Evolutionary conservation across 2,888 invertebrate species (phyloP).

Genomic region (Sinotaia quadrata): DNA sequence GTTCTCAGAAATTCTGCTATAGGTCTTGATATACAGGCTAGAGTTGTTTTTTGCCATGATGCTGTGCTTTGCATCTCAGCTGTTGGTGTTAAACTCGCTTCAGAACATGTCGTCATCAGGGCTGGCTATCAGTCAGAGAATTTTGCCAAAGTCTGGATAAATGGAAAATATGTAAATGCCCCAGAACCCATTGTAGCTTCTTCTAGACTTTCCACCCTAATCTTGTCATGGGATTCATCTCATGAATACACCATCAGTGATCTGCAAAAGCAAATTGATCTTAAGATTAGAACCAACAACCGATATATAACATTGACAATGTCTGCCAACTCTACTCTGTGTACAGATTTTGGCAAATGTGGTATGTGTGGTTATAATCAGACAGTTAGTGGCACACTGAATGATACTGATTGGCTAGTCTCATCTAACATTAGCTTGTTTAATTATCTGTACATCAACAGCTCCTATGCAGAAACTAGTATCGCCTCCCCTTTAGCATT

Average conservation of each 20-base stretch:
- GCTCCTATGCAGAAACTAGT: conserved; percentile 25
- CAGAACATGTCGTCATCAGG: conserved; percentile 39
- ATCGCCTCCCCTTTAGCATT: conserved; percentile 35
- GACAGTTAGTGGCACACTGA: conserved; percentile 4
- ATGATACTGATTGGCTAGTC: conserved; percentile 32
- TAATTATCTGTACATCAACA: conserved; percentile 27
- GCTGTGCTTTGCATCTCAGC: conserved; percentile 35
- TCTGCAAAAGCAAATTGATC: neutral
- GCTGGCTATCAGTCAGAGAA: conserved; percentile 31
- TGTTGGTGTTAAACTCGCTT: conserved; percentile 29
- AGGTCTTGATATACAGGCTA: conserved; percentile 30
- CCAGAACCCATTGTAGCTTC: conserved; percentile 4
- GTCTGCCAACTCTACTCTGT: conserved; percentile 24
- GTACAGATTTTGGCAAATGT: conserved; percentile 25
- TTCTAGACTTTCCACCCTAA: conserved; percentile 7
- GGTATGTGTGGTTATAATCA: conserved; percentile 27
- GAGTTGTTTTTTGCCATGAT: conserved; percentile 35
- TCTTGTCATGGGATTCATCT: conserved; percentile 20
- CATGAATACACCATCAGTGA: conserved; percentile 19
- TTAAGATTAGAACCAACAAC: conserved; percentile 26
- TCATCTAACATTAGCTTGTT: conserved; percentile 31
- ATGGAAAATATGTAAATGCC: conserved; percentile 22
- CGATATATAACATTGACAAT: conserved; percentile 32
- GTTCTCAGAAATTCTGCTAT: conserved; percentile 19
- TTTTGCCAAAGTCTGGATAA: conserved; percentile 34